A percentile compares a stretch with the other conserved stretches of the same genome.
phyloP scores from a whole-genome alignment of 2,113 vertebrate genomes.

The Dryoscopus gambensis region DNA sequence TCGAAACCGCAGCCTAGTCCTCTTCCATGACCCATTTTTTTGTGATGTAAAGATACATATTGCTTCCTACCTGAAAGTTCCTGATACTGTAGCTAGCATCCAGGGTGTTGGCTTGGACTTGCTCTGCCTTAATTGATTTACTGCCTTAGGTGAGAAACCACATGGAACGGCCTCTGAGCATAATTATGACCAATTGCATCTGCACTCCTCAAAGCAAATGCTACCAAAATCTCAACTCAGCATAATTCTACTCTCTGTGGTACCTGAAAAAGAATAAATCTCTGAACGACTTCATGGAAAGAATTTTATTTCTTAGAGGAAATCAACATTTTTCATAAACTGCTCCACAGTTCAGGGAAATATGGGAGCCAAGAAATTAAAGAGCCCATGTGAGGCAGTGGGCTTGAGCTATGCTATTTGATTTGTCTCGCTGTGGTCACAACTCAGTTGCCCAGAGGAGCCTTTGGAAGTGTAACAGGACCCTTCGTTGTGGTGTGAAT shows the following conservation, averaged over 20 bases:
- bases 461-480: not conserved
- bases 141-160: conserved; percentile 62
- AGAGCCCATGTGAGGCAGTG: not conserved
- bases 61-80: not conserved
- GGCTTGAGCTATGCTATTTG: not conserved
- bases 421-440: not conserved
- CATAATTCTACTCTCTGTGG: conserved; percentile 54
- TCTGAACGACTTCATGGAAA: not conserved
- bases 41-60: not conserved
- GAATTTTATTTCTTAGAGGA: conserved; percentile 35
- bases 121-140: conserved; percentile 66
- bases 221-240: conserved; percentile 58
- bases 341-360: not conserved
- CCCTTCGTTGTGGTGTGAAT: not conserved
- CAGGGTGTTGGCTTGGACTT: conserved; percentile 30
- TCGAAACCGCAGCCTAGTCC: conserved; percentile 6
- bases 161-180: conserved; percentile 23
- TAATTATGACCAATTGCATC: conserved; percentile 69
- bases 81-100: conserved; percentile 45
- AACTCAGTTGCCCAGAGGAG: not conserved
- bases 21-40: not conserved
- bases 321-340: conserved; percentile 42
- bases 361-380: not conserved
- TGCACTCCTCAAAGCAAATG: conserved; percentile 48
- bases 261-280: conserved; percentile 61